A percentile compares a stretch with the other conserved stretches of the same genome.
These are phyloP conservation scores for Leptopilina boulardi DNA, from an alignment of 1,140 invertebrate genomes.

Conservation along the genomic window DNA sequence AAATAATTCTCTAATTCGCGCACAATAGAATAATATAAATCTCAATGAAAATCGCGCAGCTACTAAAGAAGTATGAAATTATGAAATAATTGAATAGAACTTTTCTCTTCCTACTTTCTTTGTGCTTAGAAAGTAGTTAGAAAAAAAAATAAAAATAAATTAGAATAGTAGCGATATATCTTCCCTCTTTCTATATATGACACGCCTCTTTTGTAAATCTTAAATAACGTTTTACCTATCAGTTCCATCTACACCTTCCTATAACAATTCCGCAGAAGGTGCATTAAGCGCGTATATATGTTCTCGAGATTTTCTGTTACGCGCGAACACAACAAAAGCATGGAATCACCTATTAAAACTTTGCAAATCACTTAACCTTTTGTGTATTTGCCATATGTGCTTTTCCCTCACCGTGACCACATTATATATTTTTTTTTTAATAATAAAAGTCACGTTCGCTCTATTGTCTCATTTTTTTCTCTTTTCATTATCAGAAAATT, in stretches of 20 bases:
- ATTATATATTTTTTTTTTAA: no score
- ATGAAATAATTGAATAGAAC: conserved; percentile 3
- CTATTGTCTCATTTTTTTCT: background rate
- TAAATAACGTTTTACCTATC: conserved; percentile 28
- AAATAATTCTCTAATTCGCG: no score
- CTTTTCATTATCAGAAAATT: no score
- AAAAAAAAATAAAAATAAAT: background rate
- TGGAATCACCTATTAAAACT: conserved; percentile 11
- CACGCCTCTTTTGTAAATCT: conserved; percentile 29
- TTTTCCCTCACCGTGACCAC: conserved; percentile 2
- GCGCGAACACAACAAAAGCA: background rate
- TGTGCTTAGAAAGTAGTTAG: background rate
- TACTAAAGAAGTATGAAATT: background rate
- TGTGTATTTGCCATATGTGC: background rate
- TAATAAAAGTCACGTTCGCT: background rate
- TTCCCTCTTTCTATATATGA: conserved; percentile 18
- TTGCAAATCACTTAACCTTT: conserved; percentile 33
- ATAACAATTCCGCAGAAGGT: conserved; percentile 17
- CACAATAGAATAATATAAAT: no score
- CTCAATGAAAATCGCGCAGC: no score
- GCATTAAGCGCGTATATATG: conserved; percentile 27
- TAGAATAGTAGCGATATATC: conserved; percentile 29
- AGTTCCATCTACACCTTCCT: conserved; percentile 32
- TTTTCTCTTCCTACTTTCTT: conserved; percentile 26
- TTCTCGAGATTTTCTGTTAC: background rate